phyloP scores from a whole-genome alignment of 92 coral and sea anemone genomes.

The Bergia puertoricense region DNA sequence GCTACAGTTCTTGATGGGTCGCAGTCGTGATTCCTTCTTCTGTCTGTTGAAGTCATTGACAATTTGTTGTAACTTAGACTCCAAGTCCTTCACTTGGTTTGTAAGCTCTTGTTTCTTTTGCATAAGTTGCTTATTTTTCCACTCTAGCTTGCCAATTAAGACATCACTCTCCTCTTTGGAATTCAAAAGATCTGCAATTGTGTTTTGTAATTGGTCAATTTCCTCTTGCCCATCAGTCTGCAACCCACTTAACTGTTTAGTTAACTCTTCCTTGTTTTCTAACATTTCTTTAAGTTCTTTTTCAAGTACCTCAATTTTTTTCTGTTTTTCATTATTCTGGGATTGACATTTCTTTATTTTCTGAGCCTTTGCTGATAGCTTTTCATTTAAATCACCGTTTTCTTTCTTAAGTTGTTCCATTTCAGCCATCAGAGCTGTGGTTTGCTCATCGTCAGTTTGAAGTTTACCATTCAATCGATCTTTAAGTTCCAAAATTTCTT shows the following conservation, averaged over 20 bases:
- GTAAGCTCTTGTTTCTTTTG: conserved; percentile 70
- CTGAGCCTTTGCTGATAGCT: conserved; percentile 61
- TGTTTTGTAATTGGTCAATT: conserved; percentile 63
- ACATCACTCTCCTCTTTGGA: conserved; percentile 73
- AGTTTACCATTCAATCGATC: conserved; percentile 61
- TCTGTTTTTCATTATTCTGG: conserved; percentile 72
- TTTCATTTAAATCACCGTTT: conserved; percentile 56
- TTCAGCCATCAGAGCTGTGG: conserved; percentile 61
- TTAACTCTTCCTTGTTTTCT: conserved; percentile 64
- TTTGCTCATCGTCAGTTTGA: conserved; percentile 62
- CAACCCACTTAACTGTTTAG: conserved; percentile 63
- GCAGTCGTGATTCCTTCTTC: conserved; percentile 55
- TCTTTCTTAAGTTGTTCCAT: conserved; percentile 66
- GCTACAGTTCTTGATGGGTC: conserved; percentile 52
- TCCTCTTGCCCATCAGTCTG: conserved; percentile 81
- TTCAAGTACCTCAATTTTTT: conserved; percentile 66
- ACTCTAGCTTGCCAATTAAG: conserved; percentile 70
- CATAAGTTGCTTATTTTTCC: conserved; percentile 80
- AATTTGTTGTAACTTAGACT: conserved; percentile 70
- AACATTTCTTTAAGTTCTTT: conserved; percentile 61
- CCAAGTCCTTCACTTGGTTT: conserved; percentile 71
- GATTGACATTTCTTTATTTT: conserved; percentile 64
- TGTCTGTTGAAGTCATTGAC: conserved; percentile 73
- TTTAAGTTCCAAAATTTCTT: conserved; percentile 69
- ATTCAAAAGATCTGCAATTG: conserved; percentile 60